Base-by-base conservation (phyloP, 2,888 invertebrate species). In the Ophion slaviceki region DNA sequence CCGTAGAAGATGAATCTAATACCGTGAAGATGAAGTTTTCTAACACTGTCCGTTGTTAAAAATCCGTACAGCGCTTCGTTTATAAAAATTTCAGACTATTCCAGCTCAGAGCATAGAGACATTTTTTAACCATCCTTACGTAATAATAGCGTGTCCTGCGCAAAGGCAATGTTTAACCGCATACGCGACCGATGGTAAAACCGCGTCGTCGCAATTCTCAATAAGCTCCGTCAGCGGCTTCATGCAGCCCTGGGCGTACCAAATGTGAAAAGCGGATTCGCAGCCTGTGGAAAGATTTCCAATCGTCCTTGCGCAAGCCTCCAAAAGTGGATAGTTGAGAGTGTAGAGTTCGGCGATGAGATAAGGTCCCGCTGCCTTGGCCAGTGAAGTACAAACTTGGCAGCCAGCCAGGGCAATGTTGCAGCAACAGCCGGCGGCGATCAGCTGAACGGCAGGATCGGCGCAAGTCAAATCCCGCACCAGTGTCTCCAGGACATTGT, bases 361-460 rank as follows among this genome's bases (percentile, higher is more conserved):
- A 89, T 96, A 96, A 0, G 95, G 92, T 0, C 95, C 95, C 0
- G 94, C 93, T 1, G 94, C 93, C 89, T 95, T 95, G 0, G 94
- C 94, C 0, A 96, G 80, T 0, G 93, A 86, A 0, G 89, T 74
- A 76, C 95, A 95, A 0, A 94, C 93, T 79, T 94, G 94, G 0
- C 88, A 40, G 87, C 95, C 95, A 0, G 95, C 95, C 0, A 96
- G 92, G 0, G 95, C 94, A 75, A 96, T 90, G 90, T 96, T 96
- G 87, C 96, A 96, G 74, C 94, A 94, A 88, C 95, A 95, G 28
- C 94, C 95, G 0, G 95, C 94, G 0, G 96, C 95, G 2, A 93
- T 93, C 62, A 95, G 91, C 89, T 95, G 95, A 67, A 94, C 92
- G n/a, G 89, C 93, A 2, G 94, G 93, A 86, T 95, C 94, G n/a